phyloP scores from a whole-genome alignment of 2,113 vertebrate species.

The Mus pahari region DNA sequence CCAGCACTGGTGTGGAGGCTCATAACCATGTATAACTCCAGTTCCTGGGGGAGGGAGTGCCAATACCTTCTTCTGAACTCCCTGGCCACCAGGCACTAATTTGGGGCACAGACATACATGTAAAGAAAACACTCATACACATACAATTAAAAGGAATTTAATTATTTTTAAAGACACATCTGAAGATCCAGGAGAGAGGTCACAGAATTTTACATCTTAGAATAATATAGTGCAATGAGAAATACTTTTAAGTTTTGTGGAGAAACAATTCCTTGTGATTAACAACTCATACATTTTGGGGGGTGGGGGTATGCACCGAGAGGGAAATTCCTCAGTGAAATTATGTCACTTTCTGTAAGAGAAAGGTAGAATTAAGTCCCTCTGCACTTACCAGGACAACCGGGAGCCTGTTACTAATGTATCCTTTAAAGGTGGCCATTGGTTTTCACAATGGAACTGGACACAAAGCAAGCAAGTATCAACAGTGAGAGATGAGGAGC shows the following conservation, averaged over 20 bases:
- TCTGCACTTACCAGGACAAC: not conserved
- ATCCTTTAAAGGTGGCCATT: not conserved
- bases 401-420: not conserved
- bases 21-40: not conserved
- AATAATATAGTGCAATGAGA: not conserved
- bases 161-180: not conserved
- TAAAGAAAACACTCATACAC: not conserved
- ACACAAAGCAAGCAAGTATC: not conserved
- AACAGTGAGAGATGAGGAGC: constrained; percentile 19
- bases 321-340: constrained; percentile 10
- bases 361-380: not conserved
- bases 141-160: not conserved
- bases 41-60: not conserved
- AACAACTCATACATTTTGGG: not conserved
- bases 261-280: not conserved
- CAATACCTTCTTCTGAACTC: not conserved
- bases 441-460: not conserved
- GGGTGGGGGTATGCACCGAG: not conserved
- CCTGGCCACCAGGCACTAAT: not conserved
- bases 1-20: not conserved
- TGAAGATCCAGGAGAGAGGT: not conserved
- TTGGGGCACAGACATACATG: not conserved
- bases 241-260: not conserved
- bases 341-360: constrained; percentile 2
- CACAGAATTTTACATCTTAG: not conserved